Base-by-base conservation (phyloP, 1,140 invertebrate genomes). In the Holcopasites calliopsidis region DNA sequence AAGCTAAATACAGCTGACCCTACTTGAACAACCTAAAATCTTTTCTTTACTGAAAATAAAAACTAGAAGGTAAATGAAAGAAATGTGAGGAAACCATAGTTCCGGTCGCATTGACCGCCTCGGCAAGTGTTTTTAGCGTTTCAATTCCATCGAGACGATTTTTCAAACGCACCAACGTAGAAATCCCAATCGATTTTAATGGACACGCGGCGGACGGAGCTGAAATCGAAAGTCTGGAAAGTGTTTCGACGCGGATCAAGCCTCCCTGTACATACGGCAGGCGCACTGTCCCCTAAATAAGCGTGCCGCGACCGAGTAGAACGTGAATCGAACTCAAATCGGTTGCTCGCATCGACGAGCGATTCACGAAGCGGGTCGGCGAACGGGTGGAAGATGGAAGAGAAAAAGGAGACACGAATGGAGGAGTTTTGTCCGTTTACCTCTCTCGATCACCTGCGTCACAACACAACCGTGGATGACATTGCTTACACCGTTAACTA, bases 261-360 rank as follows among this genome's bases (percentile, higher is more conserved):
- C 74, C 58, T 26, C 40, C 23, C 47, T 58, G 60, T n/a, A 40
- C 52, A 71, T n/a, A n/a, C n/a, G 74, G 31, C 74, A 75, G 69
- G 79, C 72, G 26, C 35, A 40, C 23, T n/a, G n/a, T 23, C 49
- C n/a, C 8, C 54, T 38, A 62, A 54, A 73, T 31, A 31, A 72
- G 52, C 33, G n/a, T 35, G 38, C 71, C n/a, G 44, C 55, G 66
- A 71, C 44, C 55, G 61, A 52, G 49, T 58, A 42, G 64, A 61
- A 84, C 82, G 82, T 83, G 80, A 80, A 84, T 62, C 69, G 73
- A 84, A 83, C 21, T 66, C 26, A 58, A 84, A 83, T 84, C 33
- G 64, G 16, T 21, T 61, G 61, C 49, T 64, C 76, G 54, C 21
- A 61, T 61, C 44, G 38, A n/a, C 16, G 7, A 38, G 28, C 77